Base-by-base conservation (phyloP, 2,113 vertebrate genomes). In the Eira barbara region DNA sequence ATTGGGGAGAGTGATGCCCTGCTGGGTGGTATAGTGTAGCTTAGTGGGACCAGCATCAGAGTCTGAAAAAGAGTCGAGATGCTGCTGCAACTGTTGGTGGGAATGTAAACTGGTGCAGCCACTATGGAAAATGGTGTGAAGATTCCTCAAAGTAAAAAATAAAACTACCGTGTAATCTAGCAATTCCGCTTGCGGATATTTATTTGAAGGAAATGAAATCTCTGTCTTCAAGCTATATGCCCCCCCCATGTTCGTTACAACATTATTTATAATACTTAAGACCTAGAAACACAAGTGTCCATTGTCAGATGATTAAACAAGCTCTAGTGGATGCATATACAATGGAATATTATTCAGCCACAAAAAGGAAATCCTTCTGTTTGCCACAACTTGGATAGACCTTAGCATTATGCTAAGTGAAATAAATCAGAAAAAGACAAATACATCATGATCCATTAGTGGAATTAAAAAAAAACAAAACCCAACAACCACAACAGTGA, bases 11-110 rank as follows among this genome's bases (percentile, higher is more conserved):
- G 25, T 31, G 85, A 39, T 9, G 76, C 42, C 12, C 2, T 34
- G 29, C 52, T 12, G 21, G 69, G 45, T 31, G 12, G 15, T 36
- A 2, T 17, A 20, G 1, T 0, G 8, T 1, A 3, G 23, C 21
- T 45, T 15, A 25, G 11, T 39, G 39, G 49, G n/a, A 29, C 47
- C 4, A 25, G 23, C 25, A 3, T n/a, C 23, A 31, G 36, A 83
- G 36, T 27, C 9, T 57, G 27, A 63, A 29, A 2, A 29, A 61
- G 36, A 84, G 20, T 55, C 42, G 79, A 5, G 42, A 7, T 36
- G 42, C 21, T 2, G 0, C 21, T 1, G 7, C 47, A 20, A 4
- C 14, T 31, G 0, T 42, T 65, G 57, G n/a, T 65, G 45, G 21
- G 59, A 42, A 34, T 65, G 47, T 39, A 34, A 67, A 10, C 2